Conservation (phyloP, 2,888 invertebrate genomes). For the Harpalus rubripes region DNA sequence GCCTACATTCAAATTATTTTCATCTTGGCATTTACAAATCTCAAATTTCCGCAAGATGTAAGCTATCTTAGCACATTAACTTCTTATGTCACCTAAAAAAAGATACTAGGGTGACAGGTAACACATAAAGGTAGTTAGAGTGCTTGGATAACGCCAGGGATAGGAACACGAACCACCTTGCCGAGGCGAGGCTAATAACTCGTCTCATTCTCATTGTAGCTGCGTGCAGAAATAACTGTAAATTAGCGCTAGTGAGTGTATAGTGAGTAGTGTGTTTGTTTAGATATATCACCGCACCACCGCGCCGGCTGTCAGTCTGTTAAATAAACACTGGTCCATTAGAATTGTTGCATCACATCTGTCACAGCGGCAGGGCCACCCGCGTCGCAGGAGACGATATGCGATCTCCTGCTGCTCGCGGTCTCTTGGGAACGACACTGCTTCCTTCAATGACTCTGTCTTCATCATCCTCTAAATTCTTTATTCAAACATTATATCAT, state of each 20-base stretch:
- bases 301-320: constrained; percentile 75
- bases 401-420: constrained; percentile 27
- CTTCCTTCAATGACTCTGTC: background rate
- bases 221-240: constrained; percentile 67
- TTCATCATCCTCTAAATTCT: background rate
- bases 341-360: constrained; percentile 78
- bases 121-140: constrained; percentile 52
- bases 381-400: constrained; percentile 47
- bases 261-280: constrained; percentile 66
- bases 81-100: background rate
- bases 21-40: constrained; percentile 6
- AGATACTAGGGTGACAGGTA: constrained; percentile 25
- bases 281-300: constrained; percentile 61
- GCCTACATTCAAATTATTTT: background rate
- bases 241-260: constrained; percentile 69
- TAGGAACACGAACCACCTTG: constrained; percentile 35
- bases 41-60: constrained; percentile 9
- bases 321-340: constrained; percentile 78
- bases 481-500: background rate
- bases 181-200: constrained; percentile 15
- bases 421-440: background rate
- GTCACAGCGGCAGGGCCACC: constrained; percentile 71
- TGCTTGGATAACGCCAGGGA: background rate
- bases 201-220: constrained; percentile 31
- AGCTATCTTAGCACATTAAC: background rate